phyloP scores from a whole-genome alignment of 1,140 invertebrate genomes.

The Periplaneta americana region DNA sequence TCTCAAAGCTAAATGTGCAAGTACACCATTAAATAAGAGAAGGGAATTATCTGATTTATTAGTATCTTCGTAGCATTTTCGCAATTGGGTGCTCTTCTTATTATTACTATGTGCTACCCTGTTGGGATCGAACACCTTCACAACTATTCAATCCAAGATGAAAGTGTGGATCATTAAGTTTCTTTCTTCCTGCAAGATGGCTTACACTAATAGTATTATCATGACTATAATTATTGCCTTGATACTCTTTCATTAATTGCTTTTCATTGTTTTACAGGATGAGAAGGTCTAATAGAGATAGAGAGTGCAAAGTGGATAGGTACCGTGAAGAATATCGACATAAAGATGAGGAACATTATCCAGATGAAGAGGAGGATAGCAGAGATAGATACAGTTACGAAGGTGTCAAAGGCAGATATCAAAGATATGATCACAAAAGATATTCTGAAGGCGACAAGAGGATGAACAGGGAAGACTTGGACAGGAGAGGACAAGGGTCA shows the following conservation, averaged over 20 bases:
- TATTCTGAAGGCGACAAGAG: background rate
- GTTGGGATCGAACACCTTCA: too few species aligned
- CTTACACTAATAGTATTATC: background rate
- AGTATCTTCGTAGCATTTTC: too few species aligned
- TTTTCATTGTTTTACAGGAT: background rate
- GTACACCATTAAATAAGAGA: too few species aligned
- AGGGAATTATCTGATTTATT: too few species aligned
- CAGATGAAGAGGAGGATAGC: background rate
- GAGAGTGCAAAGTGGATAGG: background rate
- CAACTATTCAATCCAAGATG: too few species aligned
- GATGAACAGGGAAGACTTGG: background rate
- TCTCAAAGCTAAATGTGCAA: too few species aligned
- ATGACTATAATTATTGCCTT: background rate
- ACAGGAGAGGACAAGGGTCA: background rate
- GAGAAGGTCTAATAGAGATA: background rate
- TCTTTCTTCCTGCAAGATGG: too few species aligned
- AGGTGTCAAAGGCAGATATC: background rate
- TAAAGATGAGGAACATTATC: background rate
- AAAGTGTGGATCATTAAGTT: too few species aligned
- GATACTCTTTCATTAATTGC: background rate
- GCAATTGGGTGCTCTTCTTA: too few species aligned
- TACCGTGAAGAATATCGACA: background rate
- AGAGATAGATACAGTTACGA: background rate
- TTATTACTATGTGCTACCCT: too few species aligned
- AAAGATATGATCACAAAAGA: background rate